Evolutionary conservation across 1,140 invertebrate species (phyloP).

Genomic region (Chironomus striatipennis): DNA sequence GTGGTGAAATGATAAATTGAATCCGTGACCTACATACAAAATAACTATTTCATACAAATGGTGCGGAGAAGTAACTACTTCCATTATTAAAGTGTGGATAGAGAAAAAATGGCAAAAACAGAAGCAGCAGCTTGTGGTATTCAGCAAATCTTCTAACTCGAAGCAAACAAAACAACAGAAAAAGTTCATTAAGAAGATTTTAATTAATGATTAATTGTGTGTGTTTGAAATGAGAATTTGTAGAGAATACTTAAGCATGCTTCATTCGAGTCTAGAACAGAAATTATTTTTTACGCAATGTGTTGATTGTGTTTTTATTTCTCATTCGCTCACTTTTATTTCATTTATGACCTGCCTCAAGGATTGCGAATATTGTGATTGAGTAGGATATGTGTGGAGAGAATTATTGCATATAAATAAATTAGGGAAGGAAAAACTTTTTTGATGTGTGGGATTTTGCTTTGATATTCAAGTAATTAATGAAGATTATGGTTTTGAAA

Average conservation of each 20-base stretch:
- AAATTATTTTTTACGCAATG: background rate
- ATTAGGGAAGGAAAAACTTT: background rate
- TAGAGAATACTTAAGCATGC: too few species aligned
- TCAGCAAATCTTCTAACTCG: too few species aligned
- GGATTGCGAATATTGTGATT: background rate
- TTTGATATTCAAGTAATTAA: too few species aligned
- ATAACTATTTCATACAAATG: background rate
- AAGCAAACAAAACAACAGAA: too few species aligned
- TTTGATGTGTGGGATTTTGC: background rate
- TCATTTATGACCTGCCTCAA: slow-evolving; percentile 6
- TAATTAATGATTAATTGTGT: slow-evolving; percentile 22
- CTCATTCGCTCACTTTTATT: background rate
- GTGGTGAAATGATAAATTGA: slow-evolving; percentile 24
- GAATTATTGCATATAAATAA: background rate
- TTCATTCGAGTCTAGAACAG: background rate
- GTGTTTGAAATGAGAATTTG: background rate
- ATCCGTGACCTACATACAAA: slow-evolving; percentile 7
- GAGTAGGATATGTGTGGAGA: background rate
- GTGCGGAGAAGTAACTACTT: too few species aligned
- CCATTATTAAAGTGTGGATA: too few species aligned
- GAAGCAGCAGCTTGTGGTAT: too few species aligned
- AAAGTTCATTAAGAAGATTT: slow-evolving; percentile 1
- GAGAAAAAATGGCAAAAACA: too few species aligned
- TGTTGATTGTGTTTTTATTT: background rate
- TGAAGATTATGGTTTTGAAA: too few species aligned